phyloP scores from a whole-genome alignment of 2,888 invertebrate genomes.

The Hydrotaea cyrtoneurina region DNA sequence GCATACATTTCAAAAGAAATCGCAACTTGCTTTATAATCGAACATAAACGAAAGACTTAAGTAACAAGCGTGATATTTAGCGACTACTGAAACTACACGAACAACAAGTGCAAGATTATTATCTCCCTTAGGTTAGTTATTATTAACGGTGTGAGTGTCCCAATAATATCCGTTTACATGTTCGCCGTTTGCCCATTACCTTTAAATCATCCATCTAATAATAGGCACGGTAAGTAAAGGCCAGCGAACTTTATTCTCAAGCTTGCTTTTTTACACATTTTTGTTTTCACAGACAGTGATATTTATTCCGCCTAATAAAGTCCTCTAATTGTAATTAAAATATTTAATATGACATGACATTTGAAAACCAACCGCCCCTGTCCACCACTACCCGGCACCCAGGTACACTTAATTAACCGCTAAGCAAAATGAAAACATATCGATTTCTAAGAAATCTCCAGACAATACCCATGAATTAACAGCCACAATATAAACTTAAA shows the following conservation, averaged over 20 bases:
- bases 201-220: too few relatives aligned
- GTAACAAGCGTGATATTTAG: constrained; percentile 12
- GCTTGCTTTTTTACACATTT: background rate
- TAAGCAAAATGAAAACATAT: constrained; percentile 53
- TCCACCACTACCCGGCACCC: constrained; percentile 23
- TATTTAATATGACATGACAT: constrained; percentile 66
- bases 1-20: background rate
- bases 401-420: constrained; percentile 52
- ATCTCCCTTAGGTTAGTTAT: background rate
- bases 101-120: background rate
- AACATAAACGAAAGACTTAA: background rate
- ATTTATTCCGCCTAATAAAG: constrained; percentile 31
- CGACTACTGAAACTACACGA: background rate
- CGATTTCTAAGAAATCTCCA: constrained; percentile 64
- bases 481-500: background rate
- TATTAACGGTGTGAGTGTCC: background rate
- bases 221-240: background rate
- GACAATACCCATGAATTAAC: constrained; percentile 55
- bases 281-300: background rate
- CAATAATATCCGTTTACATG: too few relatives aligned
- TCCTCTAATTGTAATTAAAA: constrained; percentile 58
- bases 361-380: constrained; percentile 33
- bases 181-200: background rate
- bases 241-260: background rate
- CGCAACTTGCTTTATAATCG: background rate